phyloP scores from a whole-genome alignment of 2,888 invertebrate species.

The Thecocarcelia acutangulata region DNA sequence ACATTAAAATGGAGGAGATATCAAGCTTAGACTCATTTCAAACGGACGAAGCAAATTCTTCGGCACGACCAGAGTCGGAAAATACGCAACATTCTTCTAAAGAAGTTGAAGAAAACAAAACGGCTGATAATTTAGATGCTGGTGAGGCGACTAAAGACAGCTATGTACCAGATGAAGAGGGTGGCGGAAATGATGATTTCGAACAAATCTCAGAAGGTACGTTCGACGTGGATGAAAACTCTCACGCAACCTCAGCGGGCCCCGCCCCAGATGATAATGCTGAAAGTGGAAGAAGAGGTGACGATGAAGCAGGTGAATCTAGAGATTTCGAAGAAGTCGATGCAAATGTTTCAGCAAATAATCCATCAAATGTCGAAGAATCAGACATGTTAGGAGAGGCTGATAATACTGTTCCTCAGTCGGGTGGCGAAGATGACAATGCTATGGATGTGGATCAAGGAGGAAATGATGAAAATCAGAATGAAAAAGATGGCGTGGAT shows the following conservation, averaged over 20 bases:
- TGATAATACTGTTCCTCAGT: conserved; percentile 73
- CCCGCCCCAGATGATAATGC: conserved; percentile 60
- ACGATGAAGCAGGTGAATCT: conserved; percentile 57
- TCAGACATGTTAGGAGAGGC: conserved; percentile 76
- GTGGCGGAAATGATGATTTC: conserved; percentile 73
- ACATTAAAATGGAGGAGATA: conserved; percentile 77
- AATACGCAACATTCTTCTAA: conserved; percentile 70
- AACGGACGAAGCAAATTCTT: conserved; percentile 75
- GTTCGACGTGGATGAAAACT: conserved; percentile 76
- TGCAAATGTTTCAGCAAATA: conserved; percentile 71
- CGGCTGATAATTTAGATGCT: conserved; percentile 76
- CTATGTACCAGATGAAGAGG: conserved; percentile 61
- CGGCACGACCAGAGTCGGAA: conserved; percentile 74
- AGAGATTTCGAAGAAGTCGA: conserved; percentile 74
- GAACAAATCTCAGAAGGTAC: conserved; percentile 78
- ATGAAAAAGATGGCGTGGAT: conserved; percentile 58
- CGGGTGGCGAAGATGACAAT: conserved; percentile 66
- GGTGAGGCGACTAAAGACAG: conserved; percentile 64
- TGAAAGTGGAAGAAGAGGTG: conserved; percentile 50
- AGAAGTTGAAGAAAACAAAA: conserved; percentile 72
- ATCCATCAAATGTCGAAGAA: conserved; percentile 73
- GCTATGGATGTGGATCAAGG: conserved; percentile 63
- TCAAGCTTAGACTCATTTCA: conserved; percentile 78
- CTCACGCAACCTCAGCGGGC: conserved; percentile 71
- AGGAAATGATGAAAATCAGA: conserved; percentile 41